phyloP scores from a whole-genome alignment of 2,888 invertebrate genomes.

The Amiota minor region DNA sequence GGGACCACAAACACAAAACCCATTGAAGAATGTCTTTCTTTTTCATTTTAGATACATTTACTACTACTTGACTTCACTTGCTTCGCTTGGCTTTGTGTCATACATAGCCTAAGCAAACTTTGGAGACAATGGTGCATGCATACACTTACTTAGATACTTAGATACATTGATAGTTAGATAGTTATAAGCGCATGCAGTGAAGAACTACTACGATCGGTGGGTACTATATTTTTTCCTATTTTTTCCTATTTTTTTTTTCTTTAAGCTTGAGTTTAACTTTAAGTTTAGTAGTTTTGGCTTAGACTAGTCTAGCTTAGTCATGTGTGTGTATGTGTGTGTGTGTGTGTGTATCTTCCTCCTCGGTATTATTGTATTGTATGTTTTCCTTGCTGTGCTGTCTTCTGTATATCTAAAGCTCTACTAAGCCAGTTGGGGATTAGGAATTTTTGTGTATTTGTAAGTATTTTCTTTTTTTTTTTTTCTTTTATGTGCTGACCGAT shows the following conservation, averaged over 20 bases:
- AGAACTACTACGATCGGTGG: too few relatives aligned
- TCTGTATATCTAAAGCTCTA: neutral
- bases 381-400: neutral
- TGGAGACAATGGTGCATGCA: conserved; percentile 15
- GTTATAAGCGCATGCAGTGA: too few relatives aligned
- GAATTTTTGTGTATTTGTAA: too few relatives aligned
- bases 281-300: neutral
- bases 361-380: too few relatives aligned
- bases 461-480: neutral
- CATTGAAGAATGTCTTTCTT: conserved; percentile 5
- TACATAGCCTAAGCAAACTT: neutral
- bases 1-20: conserved; percentile 15
- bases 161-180: too few relatives aligned
- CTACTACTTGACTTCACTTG: too few relatives aligned
- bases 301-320: neutral
- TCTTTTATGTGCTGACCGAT: conserved; percentile 25
- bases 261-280: too few relatives aligned
- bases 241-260: too few relatives aligned
- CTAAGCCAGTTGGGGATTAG: neutral
- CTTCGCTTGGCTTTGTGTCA: too few relatives aligned
- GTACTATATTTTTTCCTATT: too few relatives aligned
- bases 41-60: neutral
- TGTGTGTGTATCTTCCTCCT: too few relatives aligned
- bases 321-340: neutral
- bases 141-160: too few relatives aligned